Conservation (phyloP, 1,140 invertebrate genomes). For the Heliothis subflexa region DNA sequence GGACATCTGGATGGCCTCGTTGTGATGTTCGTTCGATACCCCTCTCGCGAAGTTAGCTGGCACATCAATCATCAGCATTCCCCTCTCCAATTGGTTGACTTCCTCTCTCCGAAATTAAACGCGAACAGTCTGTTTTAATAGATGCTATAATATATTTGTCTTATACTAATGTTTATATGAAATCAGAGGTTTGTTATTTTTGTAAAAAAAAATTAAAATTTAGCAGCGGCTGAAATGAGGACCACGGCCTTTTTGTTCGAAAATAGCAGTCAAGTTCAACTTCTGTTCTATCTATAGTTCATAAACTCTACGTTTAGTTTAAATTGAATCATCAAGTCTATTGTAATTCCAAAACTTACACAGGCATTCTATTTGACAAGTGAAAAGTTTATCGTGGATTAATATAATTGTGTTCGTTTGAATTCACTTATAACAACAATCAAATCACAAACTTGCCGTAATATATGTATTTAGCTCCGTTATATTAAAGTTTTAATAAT, state of each 20-base stretch:
- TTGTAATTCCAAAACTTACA: too few species aligned
- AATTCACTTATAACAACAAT: neutral
- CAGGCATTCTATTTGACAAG: neutral
- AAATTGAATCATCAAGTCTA: too few species aligned
- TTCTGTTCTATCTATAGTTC: neutral
- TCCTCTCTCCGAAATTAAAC: constrained; percentile 40
- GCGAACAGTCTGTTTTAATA: constrained; percentile 1
- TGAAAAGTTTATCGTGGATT: neutral
- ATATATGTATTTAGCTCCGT: neutral
- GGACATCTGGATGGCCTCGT: constrained; percentile 30
- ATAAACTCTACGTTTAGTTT: constrained; percentile 32
- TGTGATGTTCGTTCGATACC: constrained; percentile 16
- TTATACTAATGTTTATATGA: neutral
- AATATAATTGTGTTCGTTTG: neutral
- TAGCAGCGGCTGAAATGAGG: too few species aligned
- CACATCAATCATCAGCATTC: constrained; percentile 44
- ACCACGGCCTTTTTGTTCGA: too few species aligned
- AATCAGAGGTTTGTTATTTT: too few species aligned
- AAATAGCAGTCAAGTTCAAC: too few species aligned
- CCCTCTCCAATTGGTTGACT: constrained; percentile 29
- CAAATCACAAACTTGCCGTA: neutral
- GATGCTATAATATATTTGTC: neutral
- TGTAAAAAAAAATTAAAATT: too few species aligned
- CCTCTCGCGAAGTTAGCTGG: constrained; percentile 40
- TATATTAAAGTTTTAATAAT: constrained; percentile 10